These are phyloP conservation scores for Hirudinaria manillensis DNA, from an alignment of 2,888 invertebrate genomes.

Conservation along the genomic window DNA sequence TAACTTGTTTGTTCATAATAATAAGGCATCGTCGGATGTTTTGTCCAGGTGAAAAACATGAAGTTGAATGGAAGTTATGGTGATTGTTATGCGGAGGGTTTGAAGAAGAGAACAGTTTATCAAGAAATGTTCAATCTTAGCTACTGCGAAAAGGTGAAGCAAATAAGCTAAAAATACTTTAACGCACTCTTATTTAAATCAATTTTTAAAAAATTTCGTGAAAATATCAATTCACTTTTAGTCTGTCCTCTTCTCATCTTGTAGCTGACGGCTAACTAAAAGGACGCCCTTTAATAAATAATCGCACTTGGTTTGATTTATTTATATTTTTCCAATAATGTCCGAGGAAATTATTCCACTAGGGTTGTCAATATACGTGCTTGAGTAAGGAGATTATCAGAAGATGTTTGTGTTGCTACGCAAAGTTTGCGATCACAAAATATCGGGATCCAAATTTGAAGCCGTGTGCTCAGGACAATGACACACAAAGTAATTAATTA, in stretches of 20 bases:
- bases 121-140: constrained; percentile 13
- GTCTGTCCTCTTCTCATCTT: too few relatives aligned
- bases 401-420: neutral
- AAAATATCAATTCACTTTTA: too few relatives aligned
- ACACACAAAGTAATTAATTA: constrained; percentile 10
- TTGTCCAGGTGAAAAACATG: constrained; percentile 2
- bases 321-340: too few relatives aligned
- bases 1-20: neutral
- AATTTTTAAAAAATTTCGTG: neutral
- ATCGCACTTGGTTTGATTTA: too few relatives aligned
- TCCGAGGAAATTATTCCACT: too few relatives aligned
- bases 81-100: constrained; percentile 14
- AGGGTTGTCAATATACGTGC: constrained; percentile 24
- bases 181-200: neutral
- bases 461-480: neutral
- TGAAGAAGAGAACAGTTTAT: constrained; percentile 8
- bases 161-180: neutral
- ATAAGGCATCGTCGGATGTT: neutral
- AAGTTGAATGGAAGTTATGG: constrained; percentile 22
- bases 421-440: constrained; percentile 3
- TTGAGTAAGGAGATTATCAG: constrained; percentile 16
- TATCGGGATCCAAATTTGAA: neutral
- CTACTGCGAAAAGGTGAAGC: constrained; percentile 14
- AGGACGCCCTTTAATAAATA: too few relatives aligned
- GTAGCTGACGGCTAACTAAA: too few relatives aligned